A percentile compares a stretch with the other conserved stretches of the same genome.
phyloP scores from a whole-genome alignment of 2,113 vertebrate species.

The Oceanites oceanicus region DNA sequence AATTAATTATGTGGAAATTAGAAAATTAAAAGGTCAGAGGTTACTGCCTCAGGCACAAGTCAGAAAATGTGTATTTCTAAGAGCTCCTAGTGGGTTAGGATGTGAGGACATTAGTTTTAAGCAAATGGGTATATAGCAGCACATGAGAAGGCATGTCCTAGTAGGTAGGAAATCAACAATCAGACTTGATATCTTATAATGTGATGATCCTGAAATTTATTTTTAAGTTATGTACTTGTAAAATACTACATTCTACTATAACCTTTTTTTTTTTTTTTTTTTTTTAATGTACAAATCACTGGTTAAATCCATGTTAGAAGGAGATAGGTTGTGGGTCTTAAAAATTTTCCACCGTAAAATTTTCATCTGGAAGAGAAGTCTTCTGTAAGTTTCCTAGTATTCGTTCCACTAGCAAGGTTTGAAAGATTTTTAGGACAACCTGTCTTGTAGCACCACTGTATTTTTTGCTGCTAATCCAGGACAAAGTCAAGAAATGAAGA shows the following conservation, averaged over 20 bases:
- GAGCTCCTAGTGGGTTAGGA: neutral
- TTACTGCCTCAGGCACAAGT: neutral
- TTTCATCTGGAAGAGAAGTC: neutral
- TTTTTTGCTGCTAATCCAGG: neutral
- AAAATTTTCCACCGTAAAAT: neutral
- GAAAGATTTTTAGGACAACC: neutral
- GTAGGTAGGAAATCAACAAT: neutral
- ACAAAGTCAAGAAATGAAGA: neutral
- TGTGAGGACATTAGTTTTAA: neutral
- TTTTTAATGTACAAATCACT: neutral
- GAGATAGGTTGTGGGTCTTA: neutral
- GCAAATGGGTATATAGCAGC: neutral
- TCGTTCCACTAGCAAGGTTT: neutral
- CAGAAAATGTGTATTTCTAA: conserved; percentile 20
- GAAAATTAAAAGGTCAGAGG: conserved; percentile 57
- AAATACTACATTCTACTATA: neutral
- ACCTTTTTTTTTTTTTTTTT: no score
- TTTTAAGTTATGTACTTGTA: neutral
- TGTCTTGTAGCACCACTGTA: neutral
- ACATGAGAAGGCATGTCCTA: neutral
- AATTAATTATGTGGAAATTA: conserved; percentile 48
- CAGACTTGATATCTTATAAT: neutral
- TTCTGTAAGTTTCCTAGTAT: neutral
- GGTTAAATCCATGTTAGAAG: neutral
- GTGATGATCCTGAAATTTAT: neutral